Percentiles rank a stretch among this genome's conserved stretches.
Conservation (phyloP, 2,113 vertebrate genomes). For the Ahaetulla prasina region DNA sequence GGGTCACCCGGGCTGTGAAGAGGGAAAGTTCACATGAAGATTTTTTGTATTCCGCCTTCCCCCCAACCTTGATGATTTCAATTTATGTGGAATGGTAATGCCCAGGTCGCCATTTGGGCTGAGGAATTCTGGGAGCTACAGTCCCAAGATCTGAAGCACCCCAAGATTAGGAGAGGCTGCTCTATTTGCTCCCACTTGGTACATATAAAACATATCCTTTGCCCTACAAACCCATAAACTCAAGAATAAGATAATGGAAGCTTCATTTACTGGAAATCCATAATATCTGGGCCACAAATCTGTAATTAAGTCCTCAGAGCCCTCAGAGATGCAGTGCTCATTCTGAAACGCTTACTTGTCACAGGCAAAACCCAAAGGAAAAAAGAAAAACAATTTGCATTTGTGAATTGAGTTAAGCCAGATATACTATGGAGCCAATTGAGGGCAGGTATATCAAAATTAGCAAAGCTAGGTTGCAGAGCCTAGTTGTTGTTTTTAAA, state of each 20-base stretch:
- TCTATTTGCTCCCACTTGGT: not conserved
- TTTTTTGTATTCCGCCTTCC: no score
- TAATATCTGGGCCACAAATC: not conserved
- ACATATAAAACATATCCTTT: not conserved
- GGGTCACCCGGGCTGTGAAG: slow-evolving; percentile 82
- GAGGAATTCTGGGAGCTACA: not conserved
- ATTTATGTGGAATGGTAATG: not conserved
- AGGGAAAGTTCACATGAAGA: not conserved
- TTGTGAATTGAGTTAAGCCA: not conserved
- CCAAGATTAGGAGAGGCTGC: not conserved
- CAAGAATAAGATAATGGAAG: not conserved
- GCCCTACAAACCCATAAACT: not conserved
- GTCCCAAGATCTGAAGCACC: not conserved
- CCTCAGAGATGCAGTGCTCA: not conserved
- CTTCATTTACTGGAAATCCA: not conserved
- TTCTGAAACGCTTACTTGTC: not conserved
- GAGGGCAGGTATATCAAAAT: not conserved
- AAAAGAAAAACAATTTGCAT: not conserved
- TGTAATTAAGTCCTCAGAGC: not conserved
- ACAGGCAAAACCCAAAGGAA: not conserved
- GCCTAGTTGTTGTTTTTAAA: not conserved
- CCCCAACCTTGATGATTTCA: not conserved
- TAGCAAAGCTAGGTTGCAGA: not conserved
- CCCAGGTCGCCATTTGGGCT: not conserved
- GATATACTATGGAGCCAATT: not conserved